A percentile compares a stretch with the other conserved stretches of the same genome.
phyloP scores from a whole-genome alignment of 2,113 vertebrate genomes.

The Natator depressus region DNA sequence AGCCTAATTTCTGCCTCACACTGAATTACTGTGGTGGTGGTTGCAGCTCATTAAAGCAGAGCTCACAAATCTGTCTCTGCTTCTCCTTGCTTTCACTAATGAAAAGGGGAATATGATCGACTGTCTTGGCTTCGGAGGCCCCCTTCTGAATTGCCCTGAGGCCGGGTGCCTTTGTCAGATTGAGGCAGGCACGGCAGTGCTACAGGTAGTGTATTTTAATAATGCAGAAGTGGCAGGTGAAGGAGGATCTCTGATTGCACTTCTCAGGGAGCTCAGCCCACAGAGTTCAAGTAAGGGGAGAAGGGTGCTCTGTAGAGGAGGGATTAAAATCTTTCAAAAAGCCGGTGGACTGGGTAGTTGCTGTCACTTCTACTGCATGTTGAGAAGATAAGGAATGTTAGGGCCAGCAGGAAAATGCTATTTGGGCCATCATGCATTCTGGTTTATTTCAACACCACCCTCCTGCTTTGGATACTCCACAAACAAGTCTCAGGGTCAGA shows the following conservation, averaged over 20 bases:
- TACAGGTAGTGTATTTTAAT: neutral
- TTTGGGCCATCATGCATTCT: neutral
- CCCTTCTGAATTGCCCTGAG: neutral
- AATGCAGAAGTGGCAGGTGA: neutral
- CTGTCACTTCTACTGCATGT: neutral
- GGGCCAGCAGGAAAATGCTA: neutral
- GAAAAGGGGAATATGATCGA: neutral
- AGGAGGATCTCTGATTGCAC: neutral
- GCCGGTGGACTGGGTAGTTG: neutral
- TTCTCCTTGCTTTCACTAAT: neutral
- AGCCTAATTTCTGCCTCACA: conserved; percentile 57
- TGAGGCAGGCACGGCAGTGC: neutral
- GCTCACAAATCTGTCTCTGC: neutral
- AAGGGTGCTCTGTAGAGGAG: neutral
- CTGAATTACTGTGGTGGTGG: conserved; percentile 41
- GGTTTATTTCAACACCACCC: neutral
- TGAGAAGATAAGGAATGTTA: neutral
- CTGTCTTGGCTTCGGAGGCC: neutral
- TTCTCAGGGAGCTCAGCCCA: neutral
- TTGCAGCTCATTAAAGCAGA: conserved; percentile 40
- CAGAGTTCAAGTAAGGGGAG: neutral
- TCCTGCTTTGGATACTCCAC: neutral
- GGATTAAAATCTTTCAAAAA: neutral
- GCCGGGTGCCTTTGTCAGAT: neutral
- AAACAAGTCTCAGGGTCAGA: neutral